These are phyloP conservation scores for Drosophila hamatofila DNA, from an alignment of 2,888 invertebrate genomes.

Conservation along the genomic window DNA sequence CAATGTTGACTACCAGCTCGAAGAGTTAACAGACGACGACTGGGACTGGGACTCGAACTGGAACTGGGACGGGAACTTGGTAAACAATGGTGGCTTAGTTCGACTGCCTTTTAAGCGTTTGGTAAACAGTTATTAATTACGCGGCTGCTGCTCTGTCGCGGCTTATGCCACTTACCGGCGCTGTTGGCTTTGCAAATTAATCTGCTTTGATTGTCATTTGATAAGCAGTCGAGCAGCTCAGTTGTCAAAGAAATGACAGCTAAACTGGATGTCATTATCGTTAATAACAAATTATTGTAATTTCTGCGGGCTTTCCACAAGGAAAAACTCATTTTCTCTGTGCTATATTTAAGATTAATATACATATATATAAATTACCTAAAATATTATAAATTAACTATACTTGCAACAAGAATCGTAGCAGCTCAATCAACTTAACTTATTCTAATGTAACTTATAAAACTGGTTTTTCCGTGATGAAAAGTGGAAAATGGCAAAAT, in stretches of 20 bases:
- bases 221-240: conserved; percentile 40
- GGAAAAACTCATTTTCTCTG: not conserved
- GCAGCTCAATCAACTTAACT: too few relatives aligned
- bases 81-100: conserved; percentile 47
- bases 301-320: conserved; percentile 15
- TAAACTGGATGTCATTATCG: conserved; percentile 42
- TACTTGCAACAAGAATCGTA: too few relatives aligned
- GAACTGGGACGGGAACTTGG: not conserved
- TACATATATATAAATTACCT: not conserved
- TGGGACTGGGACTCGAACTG: not conserved
- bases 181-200: conserved; percentile 63
- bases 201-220: conserved; percentile 74
- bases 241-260: conserved; percentile 61
- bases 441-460: too few relatives aligned
- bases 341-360: not conserved
- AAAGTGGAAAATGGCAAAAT: too few relatives aligned
- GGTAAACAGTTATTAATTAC: conserved; percentile 78
- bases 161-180: conserved; percentile 63
- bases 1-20: conserved; percentile 35
- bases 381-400: too few relatives aligned
- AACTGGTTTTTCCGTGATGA: too few relatives aligned
- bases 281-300: conserved; percentile 37
- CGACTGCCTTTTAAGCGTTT: conserved; percentile 63
- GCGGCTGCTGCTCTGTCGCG: conserved; percentile 42
- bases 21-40: conserved; percentile 1